Evolutionary conservation across 2,888 invertebrate genomes (phyloP).

Genomic region (Furcula furcula): DNA sequence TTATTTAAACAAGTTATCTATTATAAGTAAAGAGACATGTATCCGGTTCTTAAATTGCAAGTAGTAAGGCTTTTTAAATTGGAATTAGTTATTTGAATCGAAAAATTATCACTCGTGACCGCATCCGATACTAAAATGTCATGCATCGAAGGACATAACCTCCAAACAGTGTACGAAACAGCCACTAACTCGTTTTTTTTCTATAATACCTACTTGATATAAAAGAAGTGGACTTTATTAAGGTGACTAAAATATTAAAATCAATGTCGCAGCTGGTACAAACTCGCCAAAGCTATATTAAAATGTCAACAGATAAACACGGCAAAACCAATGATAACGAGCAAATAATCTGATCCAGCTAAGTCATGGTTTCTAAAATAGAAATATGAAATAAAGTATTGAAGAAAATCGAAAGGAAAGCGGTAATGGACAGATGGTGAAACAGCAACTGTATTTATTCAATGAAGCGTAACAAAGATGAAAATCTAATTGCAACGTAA

Average conservation of each 20-base stretch:
- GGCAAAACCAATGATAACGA: conserved; percentile 1
- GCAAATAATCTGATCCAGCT: not conserved
- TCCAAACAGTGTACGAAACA: too few relatives aligned
- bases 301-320: not conserved
- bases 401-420: conserved; percentile 31
- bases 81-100: conserved; percentile 39
- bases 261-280: too few relatives aligned
- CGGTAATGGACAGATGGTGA: conserved; percentile 31
- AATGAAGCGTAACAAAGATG: conserved; percentile 38
- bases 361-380: conserved; percentile 2
- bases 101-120: conserved; percentile 42
- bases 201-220: too few relatives aligned
- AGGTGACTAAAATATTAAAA: too few relatives aligned
- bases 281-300: too few relatives aligned
- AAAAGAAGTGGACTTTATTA: too few relatives aligned
- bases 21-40: too few relatives aligned
- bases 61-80: conserved; percentile 44
- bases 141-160: conserved; percentile 37
- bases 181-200: too few relatives aligned
- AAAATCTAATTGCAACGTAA: not conserved
- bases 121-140: conserved; percentile 34
- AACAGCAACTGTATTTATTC: conserved; percentile 31
- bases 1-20: too few relatives aligned
- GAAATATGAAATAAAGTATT: not conserved
- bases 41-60: too few relatives aligned